These are phyloP conservation scores for Drosophila antonietae DNA, from an alignment of 2,888 invertebrate species.

Conservation along the genomic window DNA sequence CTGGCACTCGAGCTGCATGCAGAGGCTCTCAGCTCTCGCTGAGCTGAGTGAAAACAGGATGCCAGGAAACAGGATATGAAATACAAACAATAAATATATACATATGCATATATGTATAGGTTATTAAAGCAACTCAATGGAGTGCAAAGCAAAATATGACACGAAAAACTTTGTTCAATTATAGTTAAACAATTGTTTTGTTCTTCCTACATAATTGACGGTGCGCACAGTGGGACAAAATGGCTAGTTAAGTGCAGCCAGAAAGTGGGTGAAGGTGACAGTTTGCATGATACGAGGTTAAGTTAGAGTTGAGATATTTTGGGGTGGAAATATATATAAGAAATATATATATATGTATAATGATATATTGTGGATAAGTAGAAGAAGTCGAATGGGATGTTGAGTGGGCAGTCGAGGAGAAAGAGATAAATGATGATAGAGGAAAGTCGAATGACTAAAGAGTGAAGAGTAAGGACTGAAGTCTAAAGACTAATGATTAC, in stretches of 20 bases:
- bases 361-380: background rate
- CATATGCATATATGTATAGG: background rate
- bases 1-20: slow-evolving; percentile 57
- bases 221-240: slow-evolving; percentile 6
- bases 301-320: background rate
- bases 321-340: background rate
- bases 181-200: slow-evolving; percentile 7
- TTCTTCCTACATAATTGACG: background rate
- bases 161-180: slow-evolving; percentile 5
- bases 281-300: background rate
- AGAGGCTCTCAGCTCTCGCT: background rate
- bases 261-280: slow-evolving; percentile 6
- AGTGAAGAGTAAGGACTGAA: background rate
- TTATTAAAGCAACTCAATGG: slow-evolving; percentile 1
- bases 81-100: background rate
- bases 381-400: background rate
- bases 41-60: slow-evolving; percentile 33
- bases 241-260: background rate
- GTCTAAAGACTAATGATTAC: no score
- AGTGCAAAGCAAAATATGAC: background rate
- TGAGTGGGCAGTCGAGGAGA: background rate
- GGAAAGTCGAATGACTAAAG: background rate
- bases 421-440: background rate
- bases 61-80: slow-evolving; percentile 38
- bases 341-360: background rate